Conservation (phyloP, 2,888 invertebrate species). For the Priocnemis perturbator region DNA sequence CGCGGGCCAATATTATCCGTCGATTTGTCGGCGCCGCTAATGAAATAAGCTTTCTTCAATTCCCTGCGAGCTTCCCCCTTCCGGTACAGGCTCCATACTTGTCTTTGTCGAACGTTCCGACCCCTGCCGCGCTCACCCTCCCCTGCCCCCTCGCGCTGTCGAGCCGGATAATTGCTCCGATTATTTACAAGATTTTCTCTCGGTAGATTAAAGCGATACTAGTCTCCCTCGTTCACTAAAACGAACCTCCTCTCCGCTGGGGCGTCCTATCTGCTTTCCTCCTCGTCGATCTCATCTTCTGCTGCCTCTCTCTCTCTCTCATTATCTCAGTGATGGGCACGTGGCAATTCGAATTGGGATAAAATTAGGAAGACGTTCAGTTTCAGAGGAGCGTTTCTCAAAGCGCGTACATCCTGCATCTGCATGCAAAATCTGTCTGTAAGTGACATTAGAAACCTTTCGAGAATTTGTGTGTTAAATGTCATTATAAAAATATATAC, state of each 20-base stretch:
- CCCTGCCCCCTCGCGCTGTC: conserved; percentile 6
- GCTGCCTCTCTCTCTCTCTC: too few relatives aligned
- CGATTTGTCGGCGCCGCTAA: conserved; percentile 43
- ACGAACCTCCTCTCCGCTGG: conserved; percentile 34
- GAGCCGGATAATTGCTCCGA: conserved; percentile 55
- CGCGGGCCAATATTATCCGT: conserved; percentile 46
- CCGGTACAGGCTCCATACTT: not conserved
- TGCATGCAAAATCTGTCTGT: too few relatives aligned
- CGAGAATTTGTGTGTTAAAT: too few relatives aligned
- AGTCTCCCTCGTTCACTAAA: conserved; percentile 8
- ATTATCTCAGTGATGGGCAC: too few relatives aligned
- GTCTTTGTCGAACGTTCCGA: not conserved
- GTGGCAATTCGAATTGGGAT: too few relatives aligned
- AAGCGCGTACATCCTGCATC: too few relatives aligned
- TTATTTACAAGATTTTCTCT: conserved; percentile 59
- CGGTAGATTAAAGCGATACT: conserved; percentile 53
- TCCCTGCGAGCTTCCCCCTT: conserved; percentile 20
- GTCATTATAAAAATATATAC: too few relatives aligned
- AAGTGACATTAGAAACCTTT: too few relatives aligned
- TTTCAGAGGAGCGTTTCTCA: too few relatives aligned
- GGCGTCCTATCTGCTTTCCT: conserved; percentile 25
- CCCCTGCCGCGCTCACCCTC: not conserved
- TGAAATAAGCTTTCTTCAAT: conserved; percentile 42
- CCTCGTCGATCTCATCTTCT: conserved; percentile 7
- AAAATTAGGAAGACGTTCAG: too few relatives aligned